These are phyloP conservation scores for Andrena bucephala DNA, from an alignment of 2,888 invertebrate species.

Conservation along the genomic window DNA sequence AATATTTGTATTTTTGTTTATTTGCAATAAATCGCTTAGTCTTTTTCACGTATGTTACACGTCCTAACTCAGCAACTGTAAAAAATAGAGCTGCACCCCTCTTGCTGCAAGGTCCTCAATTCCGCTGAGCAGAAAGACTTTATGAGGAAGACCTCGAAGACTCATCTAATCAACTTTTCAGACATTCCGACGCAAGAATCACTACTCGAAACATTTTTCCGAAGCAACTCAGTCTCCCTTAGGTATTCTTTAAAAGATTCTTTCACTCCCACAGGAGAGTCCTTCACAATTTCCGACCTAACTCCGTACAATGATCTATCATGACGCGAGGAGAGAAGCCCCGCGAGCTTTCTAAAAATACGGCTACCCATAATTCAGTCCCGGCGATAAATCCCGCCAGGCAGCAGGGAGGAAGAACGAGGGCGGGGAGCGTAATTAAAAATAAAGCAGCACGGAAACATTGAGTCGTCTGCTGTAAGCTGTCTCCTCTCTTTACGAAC, in stretches of 20 bases:
- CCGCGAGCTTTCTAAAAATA: conserved; percentile 17
- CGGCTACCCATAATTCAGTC: conserved; percentile 29
- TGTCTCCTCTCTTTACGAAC: conserved; percentile 53
- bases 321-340: background rate
- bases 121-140: no score
- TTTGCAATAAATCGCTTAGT: no score
- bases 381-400: conserved; percentile 40
- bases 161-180: no score
- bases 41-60: no score
- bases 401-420: conserved; percentile 13
- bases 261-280: background rate
- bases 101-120: background rate
- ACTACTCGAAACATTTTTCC: no score
- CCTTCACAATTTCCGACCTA: background rate
- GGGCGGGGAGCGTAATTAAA: conserved; percentile 45
- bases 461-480: conserved; percentile 53
- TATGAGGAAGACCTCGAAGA: no score
- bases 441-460: conserved; percentile 55
- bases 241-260: background rate
- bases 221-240: no score
- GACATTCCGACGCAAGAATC: no score
- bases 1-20: no score
- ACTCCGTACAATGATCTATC: conserved; percentile 18
- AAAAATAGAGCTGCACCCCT: no score
- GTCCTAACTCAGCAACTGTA: no score